Base-by-base conservation (phyloP, 2,797 vertebrate genomes). In the Ambastaia sidthimunki region DNA sequence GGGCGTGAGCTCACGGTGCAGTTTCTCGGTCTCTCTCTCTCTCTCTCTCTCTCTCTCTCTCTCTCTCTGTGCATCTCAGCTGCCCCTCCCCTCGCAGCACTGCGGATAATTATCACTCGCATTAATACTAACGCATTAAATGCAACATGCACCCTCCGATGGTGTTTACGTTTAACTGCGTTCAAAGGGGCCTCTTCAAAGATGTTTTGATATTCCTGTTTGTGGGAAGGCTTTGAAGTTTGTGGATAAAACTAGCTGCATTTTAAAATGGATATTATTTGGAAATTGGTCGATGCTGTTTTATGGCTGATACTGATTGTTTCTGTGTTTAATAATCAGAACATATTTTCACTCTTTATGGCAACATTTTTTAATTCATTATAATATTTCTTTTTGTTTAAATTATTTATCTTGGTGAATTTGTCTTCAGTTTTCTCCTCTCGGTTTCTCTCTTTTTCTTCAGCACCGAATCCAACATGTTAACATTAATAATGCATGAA, bases 401-500 rank as follows among this genome's bases (percentile, higher is more conserved):
- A 11, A 57, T 23, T 12, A 21, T 11, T 55, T 18, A 21, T 37
- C 34, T 37, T 21, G 10, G 2, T 75, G 1, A 37, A 0, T 44
- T 34, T 44, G 1, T 55, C 19, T 74, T 23, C 21, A 16, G 48
- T 15, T 66, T 31, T 12, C 1, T n/a, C 65, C 73, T 34, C 44
- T 16, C 54, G 62, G 5, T 18, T 68, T 12, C 23, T 19, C 48
- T 50, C 67, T n/a, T 44, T 31, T 25, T 59, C 28, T 41, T 48
- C 18, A 41, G 65, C 25, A 18, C n/a, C 23, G 60, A 78, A 70
- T 83, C 63, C 28, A 65, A 80, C 65, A 86, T 86, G 87, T 90
- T 90, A 89, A 83, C 88, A 89, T 91, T 87, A 92, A 89, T 92
- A 91, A 92, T 90, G 82, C 89, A 92, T 86, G 84, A 85, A 86